These are phyloP conservation scores for Harpagoxenus sublaevis DNA, from an alignment of 2,888 invertebrate genomes.

Conservation along the genomic window DNA sequence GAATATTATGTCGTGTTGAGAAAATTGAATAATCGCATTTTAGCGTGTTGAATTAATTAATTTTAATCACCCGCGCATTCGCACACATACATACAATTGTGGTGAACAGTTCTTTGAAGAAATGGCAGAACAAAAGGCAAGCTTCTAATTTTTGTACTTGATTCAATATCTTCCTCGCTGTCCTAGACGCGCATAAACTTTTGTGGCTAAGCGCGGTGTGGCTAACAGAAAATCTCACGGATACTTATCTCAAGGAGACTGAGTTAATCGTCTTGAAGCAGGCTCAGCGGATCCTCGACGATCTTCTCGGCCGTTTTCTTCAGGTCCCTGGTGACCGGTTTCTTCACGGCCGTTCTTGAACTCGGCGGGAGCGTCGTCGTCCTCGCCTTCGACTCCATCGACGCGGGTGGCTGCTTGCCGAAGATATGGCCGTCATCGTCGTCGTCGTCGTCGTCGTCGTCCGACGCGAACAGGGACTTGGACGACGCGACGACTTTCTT, in stretches of 20 bases:
- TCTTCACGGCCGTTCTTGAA: slow-evolving; percentile 71
- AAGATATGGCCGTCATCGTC: slow-evolving; percentile 78
- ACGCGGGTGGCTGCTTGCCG: slow-evolving; percentile 66
- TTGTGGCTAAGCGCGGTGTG: background rate
- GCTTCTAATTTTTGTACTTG: background rate
- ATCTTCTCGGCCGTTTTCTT: slow-evolving; percentile 84
- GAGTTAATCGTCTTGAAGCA: slow-evolving; percentile 80
- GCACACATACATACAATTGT: background rate
- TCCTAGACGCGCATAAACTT: slow-evolving; percentile 13
- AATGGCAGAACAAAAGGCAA: slow-evolving; percentile 1
- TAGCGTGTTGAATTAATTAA: background rate
- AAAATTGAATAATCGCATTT: background rate
- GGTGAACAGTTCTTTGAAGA: background rate
- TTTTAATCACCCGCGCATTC: background rate
- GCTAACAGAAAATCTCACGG: slow-evolving; percentile 31
- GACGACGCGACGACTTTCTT: slow-evolving; percentile 65
- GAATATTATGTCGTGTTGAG: background rate
- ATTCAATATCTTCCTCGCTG: background rate
- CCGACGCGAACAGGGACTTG: slow-evolving; percentile 75
- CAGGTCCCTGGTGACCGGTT: slow-evolving; percentile 80
- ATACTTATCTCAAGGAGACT: background rate
- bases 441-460: slow-evolving; percentile 73
- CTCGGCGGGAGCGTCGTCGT: slow-evolving; percentile 8
- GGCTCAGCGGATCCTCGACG: slow-evolving; percentile 83
- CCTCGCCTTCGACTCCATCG: slow-evolving; percentile 39